Percentiles rank a stretch among this genome's conserved stretches.
These are phyloP conservation scores for Mallotus villosus DNA, from an alignment of 2,797 vertebrate genomes.

Conservation along the genomic window DNA sequence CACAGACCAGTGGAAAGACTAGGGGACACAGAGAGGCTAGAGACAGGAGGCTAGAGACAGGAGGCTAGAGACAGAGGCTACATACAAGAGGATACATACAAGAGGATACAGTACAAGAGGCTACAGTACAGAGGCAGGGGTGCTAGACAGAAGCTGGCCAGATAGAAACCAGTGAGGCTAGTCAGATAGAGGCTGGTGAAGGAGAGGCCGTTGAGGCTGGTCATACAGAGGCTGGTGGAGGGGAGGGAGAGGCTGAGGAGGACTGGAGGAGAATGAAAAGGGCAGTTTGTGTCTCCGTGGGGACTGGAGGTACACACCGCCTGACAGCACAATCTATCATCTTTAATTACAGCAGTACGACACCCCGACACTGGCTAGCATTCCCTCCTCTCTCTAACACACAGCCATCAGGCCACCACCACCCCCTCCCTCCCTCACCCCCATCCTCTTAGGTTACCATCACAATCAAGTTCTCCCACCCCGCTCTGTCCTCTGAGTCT, in stretches of 20 bases:
- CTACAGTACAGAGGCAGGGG: conserved; percentile 23
- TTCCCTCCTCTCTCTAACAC: conserved; percentile 45
- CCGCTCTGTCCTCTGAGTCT: no score
- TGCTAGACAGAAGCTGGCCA: not conserved
- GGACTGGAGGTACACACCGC: conserved; percentile 52
- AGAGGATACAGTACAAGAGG: conserved; percentile 3
- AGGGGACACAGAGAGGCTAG: no score
- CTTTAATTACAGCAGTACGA: conserved; percentile 75
- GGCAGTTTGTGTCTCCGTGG: conserved; percentile 51
- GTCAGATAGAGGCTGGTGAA: not conserved
- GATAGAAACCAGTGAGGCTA: not conserved
- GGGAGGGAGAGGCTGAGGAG: not conserved
- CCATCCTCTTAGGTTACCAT: not conserved
- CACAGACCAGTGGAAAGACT: no score
- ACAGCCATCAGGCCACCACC: conserved; percentile 56
- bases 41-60: not conserved
- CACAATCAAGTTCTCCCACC: not conserved
- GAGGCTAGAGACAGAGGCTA: not conserved
- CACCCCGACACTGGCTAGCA: conserved; percentile 62
- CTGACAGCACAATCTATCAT: conserved; percentile 78
- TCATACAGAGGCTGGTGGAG: no score
- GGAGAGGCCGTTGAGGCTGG: conserved; percentile 35
- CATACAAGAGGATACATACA: no score
- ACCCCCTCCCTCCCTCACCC: not conserved
- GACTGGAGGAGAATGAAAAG: conserved; percentile 15